Percentiles rank a stretch among this genome's conserved stretches.
Conservation (phyloP, 64 coral and sea anemone genomes). For the Trachythela sp. region DNA sequence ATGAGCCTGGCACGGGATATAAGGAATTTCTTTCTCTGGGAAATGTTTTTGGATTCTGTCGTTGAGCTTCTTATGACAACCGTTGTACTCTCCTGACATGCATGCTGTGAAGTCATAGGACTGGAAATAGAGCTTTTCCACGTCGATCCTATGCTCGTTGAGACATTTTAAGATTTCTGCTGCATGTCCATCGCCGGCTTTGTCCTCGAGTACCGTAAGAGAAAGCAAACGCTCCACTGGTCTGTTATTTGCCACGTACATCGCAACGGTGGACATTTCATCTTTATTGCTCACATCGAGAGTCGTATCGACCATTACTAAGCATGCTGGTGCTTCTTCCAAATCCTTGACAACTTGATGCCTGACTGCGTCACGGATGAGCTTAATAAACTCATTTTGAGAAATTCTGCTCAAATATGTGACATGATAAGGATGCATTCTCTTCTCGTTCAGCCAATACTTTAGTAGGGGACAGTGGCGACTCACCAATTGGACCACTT, state of each 20-base stretch:
- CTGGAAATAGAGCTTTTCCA: neutral
- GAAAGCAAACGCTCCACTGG: no score
- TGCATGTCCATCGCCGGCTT: constrained; percentile 9
- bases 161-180: neutral
- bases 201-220: neutral
- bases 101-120: neutral
- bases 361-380: neutral
- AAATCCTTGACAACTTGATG: neutral
- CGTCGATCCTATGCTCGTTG: neutral
- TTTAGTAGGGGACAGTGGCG: neutral
- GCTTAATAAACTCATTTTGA: constrained; percentile 15
- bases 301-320: constrained; percentile 1
- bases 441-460: neutral
- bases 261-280: neutral
- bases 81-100: constrained; percentile 2
- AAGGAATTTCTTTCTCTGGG: no score
- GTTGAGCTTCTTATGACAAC: no score
- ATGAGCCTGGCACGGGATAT: no score
- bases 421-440: constrained; percentile 11
- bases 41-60: no score
- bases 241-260: neutral
- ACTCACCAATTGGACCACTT: neutral
- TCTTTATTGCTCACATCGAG: neutral
- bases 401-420: neutral
- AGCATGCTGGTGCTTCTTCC: neutral